Evolutionary conservation across 2,113 vertebrate genomes (phyloP).

Genomic region (Actenoides hombroni): DNA sequence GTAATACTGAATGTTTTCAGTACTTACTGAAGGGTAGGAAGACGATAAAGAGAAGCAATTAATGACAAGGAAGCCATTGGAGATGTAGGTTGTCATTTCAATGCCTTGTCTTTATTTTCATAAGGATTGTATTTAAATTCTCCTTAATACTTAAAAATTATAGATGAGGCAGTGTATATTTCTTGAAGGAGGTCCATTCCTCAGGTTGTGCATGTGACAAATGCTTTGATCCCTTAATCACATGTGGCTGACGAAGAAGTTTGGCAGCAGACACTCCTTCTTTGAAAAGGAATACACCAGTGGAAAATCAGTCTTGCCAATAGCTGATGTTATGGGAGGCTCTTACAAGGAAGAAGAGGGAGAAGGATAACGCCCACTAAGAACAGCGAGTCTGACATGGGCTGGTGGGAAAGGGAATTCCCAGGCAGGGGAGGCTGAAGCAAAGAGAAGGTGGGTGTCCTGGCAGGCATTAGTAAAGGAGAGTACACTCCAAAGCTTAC

Average conservation of each 20-base stretch:
- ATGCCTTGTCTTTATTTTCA: neutral
- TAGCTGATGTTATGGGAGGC: neutral
- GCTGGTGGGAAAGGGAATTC: slow-evolving; percentile 4
- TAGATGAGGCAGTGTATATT: neutral
- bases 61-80: neutral
- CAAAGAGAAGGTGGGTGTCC: neutral
- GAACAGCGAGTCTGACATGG: neutral
- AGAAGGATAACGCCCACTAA: neutral
- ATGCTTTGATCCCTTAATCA: neutral
- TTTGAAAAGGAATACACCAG: neutral
- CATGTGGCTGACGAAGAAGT: neutral
- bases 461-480: neutral
- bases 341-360: neutral
- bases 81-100: neutral
- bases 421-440: neutral
- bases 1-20: neutral
- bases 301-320: neutral
- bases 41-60: neutral
- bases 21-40: neutral
- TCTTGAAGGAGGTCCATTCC: neutral
- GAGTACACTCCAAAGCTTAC: neutral
- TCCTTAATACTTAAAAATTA: neutral
- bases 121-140: neutral
- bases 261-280: neutral
- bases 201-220: rapidly evolving